Evolutionary conservation across 2,113 vertebrate genomes (phyloP), one percentile per base, ranked within the genome.

Genomic region (Crotalus viridis): DNA sequence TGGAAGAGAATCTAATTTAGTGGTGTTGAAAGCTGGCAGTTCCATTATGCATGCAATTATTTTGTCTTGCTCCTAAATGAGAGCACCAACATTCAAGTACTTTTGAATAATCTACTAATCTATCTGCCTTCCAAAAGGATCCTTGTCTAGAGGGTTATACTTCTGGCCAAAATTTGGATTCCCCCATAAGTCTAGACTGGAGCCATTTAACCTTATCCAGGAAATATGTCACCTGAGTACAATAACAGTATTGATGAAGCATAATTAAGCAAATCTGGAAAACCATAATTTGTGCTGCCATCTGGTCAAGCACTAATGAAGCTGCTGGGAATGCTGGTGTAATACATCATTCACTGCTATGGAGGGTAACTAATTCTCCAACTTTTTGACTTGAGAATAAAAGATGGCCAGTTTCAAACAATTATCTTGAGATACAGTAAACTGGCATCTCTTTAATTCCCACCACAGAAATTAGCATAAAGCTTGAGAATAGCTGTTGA

Each of bases 91-190:
- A 90, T 91, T 88, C 92, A 54, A 89, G 87, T 3, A 81, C 90
- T 95, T 61, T 81, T 94, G n/a, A 90, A 33, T 93, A 90, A 96
- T 93, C 56, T 94, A 91, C 94, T 89, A 85, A 89, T 94, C 85
- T 85, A 19, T 92, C 52, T 93, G 90, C 91, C 94, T 94, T 48
- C 54, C 94, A 92, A 74, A 9, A 90, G 46, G 24, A 88, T 92
- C 89, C 0, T 57, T 89, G 92, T 95, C 54, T 85, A 88, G 92
- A 94, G 88, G 46, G 81, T 88, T 28, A 61, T 86, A 93, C 92
- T 95, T 88, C 87, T 92, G 89, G 92, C 88, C 93, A 87, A 90
- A 95, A 95, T 90, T 19, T 0, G 3, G 15, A 4, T 93, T 85
- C 55, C 93, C 94, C 94, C 64, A 93, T 93, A 92, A 94, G 95